A percentile compares a stretch with the other conserved stretches of the same genome.
phyloP scores from a whole-genome alignment of 2,113 vertebrate species.

The Tenebrosternarchus preto region DNA sequence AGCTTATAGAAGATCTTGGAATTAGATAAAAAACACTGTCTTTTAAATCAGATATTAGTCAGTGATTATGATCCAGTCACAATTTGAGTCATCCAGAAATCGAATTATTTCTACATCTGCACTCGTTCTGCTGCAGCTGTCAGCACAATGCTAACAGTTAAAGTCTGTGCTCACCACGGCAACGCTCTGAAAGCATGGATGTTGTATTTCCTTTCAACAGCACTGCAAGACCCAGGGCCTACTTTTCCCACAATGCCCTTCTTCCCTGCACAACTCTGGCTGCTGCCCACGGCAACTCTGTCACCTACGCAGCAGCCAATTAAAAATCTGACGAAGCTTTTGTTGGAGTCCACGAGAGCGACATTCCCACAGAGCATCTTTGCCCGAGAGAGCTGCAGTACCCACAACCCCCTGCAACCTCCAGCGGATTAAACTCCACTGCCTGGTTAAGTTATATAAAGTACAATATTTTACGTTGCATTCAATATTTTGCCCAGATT shows the following conservation, averaged over 20 bases:
- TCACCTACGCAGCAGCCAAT: conserved; percentile 52
- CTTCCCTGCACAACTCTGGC: conserved; percentile 15
- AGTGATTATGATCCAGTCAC: background rate
- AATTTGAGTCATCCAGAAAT: background rate
- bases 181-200: background rate
- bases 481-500: background rate
- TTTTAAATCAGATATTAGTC: background rate
- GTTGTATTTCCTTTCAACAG: background rate
- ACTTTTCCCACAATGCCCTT: background rate
- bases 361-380: background rate
- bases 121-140: background rate
- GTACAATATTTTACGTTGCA: background rate
- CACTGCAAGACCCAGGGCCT: background rate
- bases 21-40: background rate
- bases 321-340: conserved; percentile 41
- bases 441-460: background rate
- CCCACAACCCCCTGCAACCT: background rate
- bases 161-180: no score
- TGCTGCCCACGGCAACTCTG: conserved; percentile 39
- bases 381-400: background rate
- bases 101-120: background rate
- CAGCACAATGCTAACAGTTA: background rate
- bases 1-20: no score
- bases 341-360: conserved; percentile 16
- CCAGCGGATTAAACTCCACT: background rate